These are phyloP conservation scores for Meriones unguiculatus DNA, from an alignment of 2,113 vertebrate species.

Conservation along the genomic window DNA sequence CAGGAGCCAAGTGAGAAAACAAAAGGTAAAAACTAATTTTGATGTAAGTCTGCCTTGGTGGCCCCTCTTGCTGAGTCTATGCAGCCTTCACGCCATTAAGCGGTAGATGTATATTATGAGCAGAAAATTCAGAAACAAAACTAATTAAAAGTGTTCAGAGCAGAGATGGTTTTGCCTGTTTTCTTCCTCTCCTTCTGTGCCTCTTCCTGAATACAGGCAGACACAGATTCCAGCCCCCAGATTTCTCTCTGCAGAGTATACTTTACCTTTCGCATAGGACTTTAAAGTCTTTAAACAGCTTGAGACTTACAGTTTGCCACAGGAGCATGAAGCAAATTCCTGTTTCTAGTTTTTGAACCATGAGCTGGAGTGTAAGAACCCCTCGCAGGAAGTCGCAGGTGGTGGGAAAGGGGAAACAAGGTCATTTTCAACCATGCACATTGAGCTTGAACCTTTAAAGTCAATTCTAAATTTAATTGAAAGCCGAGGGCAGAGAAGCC, in stretches of 20 bases:
- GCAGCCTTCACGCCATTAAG: conserved; percentile 48
- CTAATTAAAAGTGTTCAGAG: conserved; percentile 46
- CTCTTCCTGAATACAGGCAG: conserved; percentile 75
- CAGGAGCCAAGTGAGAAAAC: conserved; percentile 58
- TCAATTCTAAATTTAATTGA: conserved; percentile 89
- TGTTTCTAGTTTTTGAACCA: conserved; percentile 85
- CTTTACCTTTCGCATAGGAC: conserved; percentile 83
- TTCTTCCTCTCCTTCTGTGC: conserved; percentile 65
- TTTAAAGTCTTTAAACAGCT: conserved; percentile 89
- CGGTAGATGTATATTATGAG: background rate
- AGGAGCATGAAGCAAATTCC: conserved; percentile 84
- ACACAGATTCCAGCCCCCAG: conserved; percentile 74
- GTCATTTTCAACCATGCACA: conserved; percentile 84
- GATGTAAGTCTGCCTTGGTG: conserved; percentile 22
- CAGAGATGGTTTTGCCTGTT: background rate
- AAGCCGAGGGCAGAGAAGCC: conserved; percentile 84
- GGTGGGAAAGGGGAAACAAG: conserved; percentile 84
- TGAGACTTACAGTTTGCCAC: conserved; percentile 84
- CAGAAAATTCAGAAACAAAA: conserved; percentile 66
- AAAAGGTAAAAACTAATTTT: conserved; percentile 47
- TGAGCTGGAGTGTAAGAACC: conserved; percentile 84
- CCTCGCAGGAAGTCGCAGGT: conserved; percentile 81
- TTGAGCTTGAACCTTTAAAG: conserved; percentile 85
- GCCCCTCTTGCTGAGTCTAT: conserved; percentile 26
- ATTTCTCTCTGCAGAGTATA: conserved; percentile 80